These are phyloP conservation scores for Pantherophis alleghaniensis DNA, from an alignment of 2,797 vertebrate species.

Conservation along the genomic window DNA sequence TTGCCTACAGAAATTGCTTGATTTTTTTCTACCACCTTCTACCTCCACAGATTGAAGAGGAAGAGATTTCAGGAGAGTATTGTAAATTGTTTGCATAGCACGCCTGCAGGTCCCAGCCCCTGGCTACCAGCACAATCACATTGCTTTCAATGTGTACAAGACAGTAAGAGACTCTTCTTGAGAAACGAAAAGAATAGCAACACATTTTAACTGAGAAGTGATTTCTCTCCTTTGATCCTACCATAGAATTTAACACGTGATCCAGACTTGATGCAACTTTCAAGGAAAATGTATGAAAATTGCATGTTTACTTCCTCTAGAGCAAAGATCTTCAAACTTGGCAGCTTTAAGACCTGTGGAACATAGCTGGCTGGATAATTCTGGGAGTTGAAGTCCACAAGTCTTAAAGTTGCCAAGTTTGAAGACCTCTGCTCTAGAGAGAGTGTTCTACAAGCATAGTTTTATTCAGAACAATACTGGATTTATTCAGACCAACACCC, in stretches of 20 bases:
- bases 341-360: too few relatives aligned
- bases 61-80: neutral
- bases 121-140: neutral
- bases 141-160: neutral
- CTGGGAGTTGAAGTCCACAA: too few relatives aligned
- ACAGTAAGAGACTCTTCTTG: neutral
- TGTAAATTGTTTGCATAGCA: neutral
- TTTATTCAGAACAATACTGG: neutral
- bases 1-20: neutral
- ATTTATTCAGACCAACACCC: neutral
- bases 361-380: too few relatives aligned
- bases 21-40: neutral
- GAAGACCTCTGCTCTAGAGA: neutral
- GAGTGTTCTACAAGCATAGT: neutral
- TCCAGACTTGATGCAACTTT: neutral
- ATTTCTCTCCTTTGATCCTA: neutral
- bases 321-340: too few relatives aligned
- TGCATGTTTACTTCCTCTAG: neutral
- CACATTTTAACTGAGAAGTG: neutral
- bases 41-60: neutral
- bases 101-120: neutral
- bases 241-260: neutral
- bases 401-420: too few relatives aligned
- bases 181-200: neutral
- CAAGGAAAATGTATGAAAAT: neutral